Evolutionary conservation across 2,113 vertebrate genomes (phyloP), one percentile per base, ranked within the genome.

Genomic region (Sula dactylatra): DNA sequence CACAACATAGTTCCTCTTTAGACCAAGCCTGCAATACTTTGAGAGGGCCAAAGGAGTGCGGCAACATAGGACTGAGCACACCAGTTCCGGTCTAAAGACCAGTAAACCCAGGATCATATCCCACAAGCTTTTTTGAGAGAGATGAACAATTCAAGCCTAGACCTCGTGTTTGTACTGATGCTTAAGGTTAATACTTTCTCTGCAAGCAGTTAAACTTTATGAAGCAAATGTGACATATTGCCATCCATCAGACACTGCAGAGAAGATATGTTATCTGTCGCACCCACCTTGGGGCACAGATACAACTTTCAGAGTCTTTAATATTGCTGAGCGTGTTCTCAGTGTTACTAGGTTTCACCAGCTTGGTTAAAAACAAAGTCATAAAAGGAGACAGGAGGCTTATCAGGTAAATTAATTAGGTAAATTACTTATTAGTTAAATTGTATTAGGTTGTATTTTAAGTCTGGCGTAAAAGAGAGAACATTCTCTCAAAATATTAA

Each of bases 21-120:
- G 25, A 24, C 16, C 26, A 38, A 34, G 31, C 6, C 29, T 58
- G 22, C 3, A 18, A 38, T 27, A 24, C 25, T 78, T 77, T 6
- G 13, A n/a, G n/a, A 82, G 7, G 4, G 11, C 13, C 17, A 42
- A 52, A 8, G 13, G 19, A 77, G 42, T 1, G 3, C 1, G 3
- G 34, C 15, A 59, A 27, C 2, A 0, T 1, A 15, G 11, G 27
- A 36, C 34, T 73, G 26, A 25, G 36, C 9, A 9, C 1, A 1
- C 1, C 49, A 76, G n/a, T 31, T 52, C 16, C 4, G 19, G 18
- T 24, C 16, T 42, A 24, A 42, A 17, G 31, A 25, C 17, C 49
- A 36, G 3, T 9, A 50, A 64, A 42, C 7, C 29, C 45, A 49
- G 55, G 8, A 59, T 44, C 29, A 13, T 14, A 11, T 10, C 27